Evolutionary conservation across 2,888 invertebrate genomes (phyloP).

Genomic region (Anaspis maculata): DNA sequence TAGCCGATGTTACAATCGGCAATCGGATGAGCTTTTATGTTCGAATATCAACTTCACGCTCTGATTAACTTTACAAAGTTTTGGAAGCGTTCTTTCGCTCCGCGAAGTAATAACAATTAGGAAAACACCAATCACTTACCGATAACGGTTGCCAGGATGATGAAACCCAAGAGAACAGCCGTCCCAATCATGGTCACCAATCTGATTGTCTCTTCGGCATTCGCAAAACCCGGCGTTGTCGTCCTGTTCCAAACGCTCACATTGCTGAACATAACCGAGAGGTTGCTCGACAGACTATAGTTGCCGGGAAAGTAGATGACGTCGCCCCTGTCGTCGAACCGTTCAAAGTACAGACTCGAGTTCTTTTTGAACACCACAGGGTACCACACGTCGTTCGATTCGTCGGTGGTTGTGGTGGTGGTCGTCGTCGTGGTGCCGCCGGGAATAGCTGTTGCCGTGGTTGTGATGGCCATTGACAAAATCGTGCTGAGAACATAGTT

Average conservation of each 20-base stretch:
- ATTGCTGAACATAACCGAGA: slow-evolving; percentile 9
- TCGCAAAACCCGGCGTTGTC: slow-evolving; percentile 11
- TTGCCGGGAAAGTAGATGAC: slow-evolving; percentile 17
- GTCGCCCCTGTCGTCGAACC: slow-evolving; percentile 6
- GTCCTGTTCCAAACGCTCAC: slow-evolving; percentile 38
- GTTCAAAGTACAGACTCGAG: slow-evolving; percentile 23
- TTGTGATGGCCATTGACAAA: slow-evolving; percentile 3
- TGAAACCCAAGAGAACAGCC: slow-evolving; percentile 50
- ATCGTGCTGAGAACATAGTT: slow-evolving; percentile 1
- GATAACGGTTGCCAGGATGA: slow-evolving; percentile 55
- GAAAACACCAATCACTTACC: too few relatives aligned
- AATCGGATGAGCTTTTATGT: too few relatives aligned
- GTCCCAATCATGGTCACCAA: slow-evolving; percentile 55
- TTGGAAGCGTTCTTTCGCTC: too few relatives aligned
- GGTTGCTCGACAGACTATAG: slow-evolving; percentile 10
- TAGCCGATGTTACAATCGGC: too few relatives aligned
- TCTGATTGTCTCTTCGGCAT: slow-evolving; percentile 26
- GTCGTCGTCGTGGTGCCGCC: slow-evolving; percentile 12
- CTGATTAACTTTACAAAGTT: not conserved
- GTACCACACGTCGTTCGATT: slow-evolving; percentile 29
- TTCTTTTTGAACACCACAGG: slow-evolving; percentile 28
- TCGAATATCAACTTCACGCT: not conserved
- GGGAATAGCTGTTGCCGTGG: too few relatives aligned
- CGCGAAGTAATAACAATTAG: too few relatives aligned
- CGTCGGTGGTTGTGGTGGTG: slow-evolving; percentile 17